Conservation (phyloP, 2,113 vertebrate genomes). For the Chamaetylas fuelleborni region DNA sequence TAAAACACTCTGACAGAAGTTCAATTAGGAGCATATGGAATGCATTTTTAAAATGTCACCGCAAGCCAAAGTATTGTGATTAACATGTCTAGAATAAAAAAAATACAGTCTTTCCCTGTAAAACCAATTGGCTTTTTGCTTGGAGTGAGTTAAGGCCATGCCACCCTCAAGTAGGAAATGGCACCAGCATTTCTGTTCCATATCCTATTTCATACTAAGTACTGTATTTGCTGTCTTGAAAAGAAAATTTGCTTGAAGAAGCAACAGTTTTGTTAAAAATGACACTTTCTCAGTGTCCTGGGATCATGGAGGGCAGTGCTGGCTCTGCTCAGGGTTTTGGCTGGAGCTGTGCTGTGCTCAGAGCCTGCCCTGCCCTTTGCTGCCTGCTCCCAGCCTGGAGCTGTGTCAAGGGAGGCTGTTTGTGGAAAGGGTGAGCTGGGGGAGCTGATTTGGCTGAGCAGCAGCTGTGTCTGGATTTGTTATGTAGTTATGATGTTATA, state of each 20-base stretch:
- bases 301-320: too few species aligned
- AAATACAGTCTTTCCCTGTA: neutral
- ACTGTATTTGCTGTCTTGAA: neutral
- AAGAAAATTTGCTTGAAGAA: neutral
- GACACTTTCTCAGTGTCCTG: neutral
- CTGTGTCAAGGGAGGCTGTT: neutral
- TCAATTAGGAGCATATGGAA: neutral
- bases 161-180: neutral
- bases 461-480: neutral
- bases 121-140: neutral
- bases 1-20: neutral
- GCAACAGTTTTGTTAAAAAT: neutral
- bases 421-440: neutral
- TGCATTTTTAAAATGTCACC: neutral
- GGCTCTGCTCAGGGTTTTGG: neutral
- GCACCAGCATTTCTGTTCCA: neutral
- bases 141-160: neutral
- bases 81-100: neutral
- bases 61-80: neutral
- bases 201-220: fast-evolving
- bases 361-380: neutral
- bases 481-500: fast-evolving
- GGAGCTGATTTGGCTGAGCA: neutral
- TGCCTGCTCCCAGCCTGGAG: neutral
- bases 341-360: neutral